phyloP scores from a whole-genome alignment of 2,113 vertebrate genomes.

The Dipodomys ordii region DNA sequence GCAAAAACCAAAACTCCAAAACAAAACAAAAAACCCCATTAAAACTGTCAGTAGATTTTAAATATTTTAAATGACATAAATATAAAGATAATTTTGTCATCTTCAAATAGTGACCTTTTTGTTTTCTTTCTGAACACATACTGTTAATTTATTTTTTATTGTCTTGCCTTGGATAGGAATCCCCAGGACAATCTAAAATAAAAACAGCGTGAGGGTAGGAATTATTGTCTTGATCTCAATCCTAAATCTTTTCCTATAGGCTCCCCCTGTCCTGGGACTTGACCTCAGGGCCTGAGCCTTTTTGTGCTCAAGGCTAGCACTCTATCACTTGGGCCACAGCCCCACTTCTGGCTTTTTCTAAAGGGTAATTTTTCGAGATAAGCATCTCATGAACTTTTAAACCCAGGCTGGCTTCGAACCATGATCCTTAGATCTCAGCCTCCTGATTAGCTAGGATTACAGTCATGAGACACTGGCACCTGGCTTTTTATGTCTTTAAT shows the following conservation, averaged over 20 bases:
- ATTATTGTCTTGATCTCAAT: not conserved
- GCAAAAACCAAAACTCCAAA: not conserved
- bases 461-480: too few species aligned
- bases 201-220: not conserved
- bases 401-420: too few species aligned
- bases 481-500: not conserved
- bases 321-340: too few species aligned
- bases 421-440: too few species aligned
- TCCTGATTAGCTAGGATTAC: too few species aligned
- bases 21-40: not conserved
- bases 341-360: too few species aligned
- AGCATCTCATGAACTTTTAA: too few species aligned
- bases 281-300: too few species aligned
- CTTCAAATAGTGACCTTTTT: not conserved
- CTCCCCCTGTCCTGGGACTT: too few species aligned
- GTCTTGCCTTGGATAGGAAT: not conserved
- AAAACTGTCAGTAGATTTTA: not conserved
- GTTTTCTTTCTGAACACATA: slow-evolving; percentile 13
- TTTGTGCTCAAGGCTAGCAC: too few species aligned
- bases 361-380: too few species aligned
- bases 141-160: not conserved
- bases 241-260: not conserved
- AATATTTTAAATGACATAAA: not conserved
- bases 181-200: not conserved
- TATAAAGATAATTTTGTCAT: slow-evolving; percentile 35